Evolutionary conservation across 2,888 invertebrate species (phyloP), one percentile per base, ranked within the genome.

Genomic region (Protonemura montana): DNA sequence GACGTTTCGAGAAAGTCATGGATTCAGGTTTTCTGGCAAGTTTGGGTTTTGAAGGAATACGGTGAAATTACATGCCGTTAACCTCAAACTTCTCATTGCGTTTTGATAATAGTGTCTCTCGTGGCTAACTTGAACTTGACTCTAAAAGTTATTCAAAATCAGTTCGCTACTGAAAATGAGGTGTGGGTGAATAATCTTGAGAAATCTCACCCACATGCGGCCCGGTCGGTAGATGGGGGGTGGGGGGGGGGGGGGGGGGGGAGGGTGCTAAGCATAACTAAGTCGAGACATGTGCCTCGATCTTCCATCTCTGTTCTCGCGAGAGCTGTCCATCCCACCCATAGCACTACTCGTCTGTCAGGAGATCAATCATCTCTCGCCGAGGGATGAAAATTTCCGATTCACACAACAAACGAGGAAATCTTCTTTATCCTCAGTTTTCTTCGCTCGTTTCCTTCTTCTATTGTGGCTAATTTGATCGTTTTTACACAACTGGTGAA

Each of bases 201-300:
- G 88, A 87, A 89, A 88, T 87, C 88, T 88, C 87, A 88, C 86
- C 86, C 88, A 84, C 85, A 86, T 86, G 82, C 76, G 3, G 76
- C 21, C 76, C 35, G 35, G 35, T 35, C 35, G 35, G 35, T 35
- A 10, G 35, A 3, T 35, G 35, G 13, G 41, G 41, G 41, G 5
- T 41, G 5, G 41, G 6, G 5, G 41, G 41, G 13, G 41, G 13
- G 41, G 6, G 13, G 41, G 13, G 41, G 13, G 41, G 6, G 13
- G 41, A 41, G 41, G 41, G 41, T 13, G 13, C 41, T 41, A 13
- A 41, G 59, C 59, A 3, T 59, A 13, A 59, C 59, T 59, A 13
- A 59, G 59, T 59, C 59, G 59, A 59, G 59, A 59, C 59, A 59
- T 59, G 59, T 59, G 59, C 16, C 6, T 10, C 13, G 21, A 59